A percentile compares a stretch with the other conserved stretches of the same genome.
Conservation (phyloP, 2,113 vertebrate genomes). For the Coptodon rendalli region DNA sequence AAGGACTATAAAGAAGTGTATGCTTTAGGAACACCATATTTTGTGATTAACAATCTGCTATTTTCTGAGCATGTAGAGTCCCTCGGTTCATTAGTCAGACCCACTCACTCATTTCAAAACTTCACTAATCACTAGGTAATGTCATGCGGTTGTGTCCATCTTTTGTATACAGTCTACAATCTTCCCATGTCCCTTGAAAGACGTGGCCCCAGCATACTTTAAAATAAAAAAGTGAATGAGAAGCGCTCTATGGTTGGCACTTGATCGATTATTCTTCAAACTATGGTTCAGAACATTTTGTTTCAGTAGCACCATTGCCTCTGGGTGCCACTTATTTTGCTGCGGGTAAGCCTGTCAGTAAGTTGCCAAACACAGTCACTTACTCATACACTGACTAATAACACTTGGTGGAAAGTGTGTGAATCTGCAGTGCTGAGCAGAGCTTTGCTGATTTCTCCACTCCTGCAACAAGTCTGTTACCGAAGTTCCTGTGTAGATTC, state of each 20-base stretch:
- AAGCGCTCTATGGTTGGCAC: background rate
- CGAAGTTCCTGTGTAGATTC: background rate
- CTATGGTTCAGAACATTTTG: background rate
- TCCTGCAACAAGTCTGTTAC: background rate
- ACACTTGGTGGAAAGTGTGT: background rate
- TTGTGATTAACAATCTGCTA: background rate
- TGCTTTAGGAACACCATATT: background rate
- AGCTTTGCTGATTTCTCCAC: background rate
- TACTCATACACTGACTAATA: background rate
- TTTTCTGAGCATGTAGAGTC: background rate
- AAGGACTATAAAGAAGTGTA: background rate
- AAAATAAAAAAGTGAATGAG: background rate
- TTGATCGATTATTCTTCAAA: background rate
- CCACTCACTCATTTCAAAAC: background rate
- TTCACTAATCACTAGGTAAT: background rate
- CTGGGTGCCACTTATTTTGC: background rate
- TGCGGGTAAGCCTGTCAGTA: background rate
- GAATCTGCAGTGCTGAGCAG: background rate
- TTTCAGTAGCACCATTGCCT: background rate
- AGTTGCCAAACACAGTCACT: background rate
- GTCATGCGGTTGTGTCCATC: background rate
- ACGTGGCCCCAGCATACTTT: background rate
- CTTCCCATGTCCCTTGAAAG: background rate
- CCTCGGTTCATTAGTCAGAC: background rate
- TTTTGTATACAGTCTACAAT: background rate